These are phyloP conservation scores for Drosophila repleta DNA, from an alignment of 1,140 invertebrate genomes.

Conservation along the genomic window DNA sequence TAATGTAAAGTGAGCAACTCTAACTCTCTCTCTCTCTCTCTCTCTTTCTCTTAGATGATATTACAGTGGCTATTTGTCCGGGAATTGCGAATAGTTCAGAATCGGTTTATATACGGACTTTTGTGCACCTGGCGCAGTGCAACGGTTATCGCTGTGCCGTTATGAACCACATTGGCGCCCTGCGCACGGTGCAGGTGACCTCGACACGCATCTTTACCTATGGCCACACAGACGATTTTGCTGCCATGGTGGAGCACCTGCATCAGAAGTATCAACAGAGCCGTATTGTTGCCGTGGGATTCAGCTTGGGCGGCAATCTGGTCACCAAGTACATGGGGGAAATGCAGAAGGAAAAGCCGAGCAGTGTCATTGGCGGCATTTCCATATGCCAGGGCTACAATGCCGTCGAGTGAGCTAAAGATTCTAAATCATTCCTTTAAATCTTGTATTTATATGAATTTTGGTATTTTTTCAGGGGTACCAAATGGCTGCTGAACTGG, in stretches of 20 bases:
- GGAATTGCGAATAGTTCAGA: constrained; percentile 97
- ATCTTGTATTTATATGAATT: neutral
- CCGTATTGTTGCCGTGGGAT: constrained; percentile 92
- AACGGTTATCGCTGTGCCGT: constrained; percentile 96
- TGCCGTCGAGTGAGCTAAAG: constrained; percentile 89
- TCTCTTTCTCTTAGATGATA: constrained; percentile 89
- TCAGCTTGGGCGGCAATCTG: constrained; percentile 95
- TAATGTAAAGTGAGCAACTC: neutral
- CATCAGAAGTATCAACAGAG: constrained; percentile 89
- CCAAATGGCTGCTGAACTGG: constrained; percentile 92
- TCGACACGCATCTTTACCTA: constrained; percentile 95
- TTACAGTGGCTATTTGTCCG: constrained; percentile 94
- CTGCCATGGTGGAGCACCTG: constrained; percentile 91
- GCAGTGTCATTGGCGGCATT: constrained; percentile 92
- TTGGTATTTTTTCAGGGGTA: constrained; percentile 85
- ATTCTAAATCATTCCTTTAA: neutral
- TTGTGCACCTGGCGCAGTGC: constrained; percentile 94
- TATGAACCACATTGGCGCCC: constrained; percentile 96
- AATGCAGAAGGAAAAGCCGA: constrained; percentile 86
- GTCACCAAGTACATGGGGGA: constrained; percentile 95
- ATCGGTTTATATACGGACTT: constrained; percentile 95
- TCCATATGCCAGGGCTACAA: constrained; percentile 97
- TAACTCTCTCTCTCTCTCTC: constrained; percentile 30
- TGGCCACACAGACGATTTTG: constrained; percentile 94
- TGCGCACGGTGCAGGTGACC: constrained; percentile 92